Evolutionary conservation across 2,113 vertebrate genomes (phyloP).

Genomic region (Phainopepla nitens): DNA sequence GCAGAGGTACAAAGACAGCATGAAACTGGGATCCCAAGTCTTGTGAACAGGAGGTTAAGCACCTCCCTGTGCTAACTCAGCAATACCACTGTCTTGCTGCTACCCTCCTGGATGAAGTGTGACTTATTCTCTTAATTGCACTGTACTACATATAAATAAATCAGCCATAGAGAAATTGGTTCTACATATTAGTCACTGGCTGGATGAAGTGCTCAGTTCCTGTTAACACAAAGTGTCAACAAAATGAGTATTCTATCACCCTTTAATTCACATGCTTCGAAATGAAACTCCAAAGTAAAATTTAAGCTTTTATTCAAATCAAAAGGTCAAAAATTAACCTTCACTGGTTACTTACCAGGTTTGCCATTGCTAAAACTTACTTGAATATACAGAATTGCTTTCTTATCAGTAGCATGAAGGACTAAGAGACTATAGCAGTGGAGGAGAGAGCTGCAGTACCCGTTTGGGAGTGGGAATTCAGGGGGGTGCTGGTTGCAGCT

Average conservation of each 20-base stretch:
- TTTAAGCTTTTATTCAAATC: not conserved
- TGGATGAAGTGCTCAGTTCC: not conserved
- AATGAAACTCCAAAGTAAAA: not conserved
- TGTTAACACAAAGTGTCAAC: not conserved
- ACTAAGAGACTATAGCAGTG: not conserved
- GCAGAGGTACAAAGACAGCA: not conserved
- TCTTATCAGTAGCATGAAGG: not conserved
- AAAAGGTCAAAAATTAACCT: not conserved
- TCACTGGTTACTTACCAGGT: not conserved
- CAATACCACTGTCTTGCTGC: not conserved
- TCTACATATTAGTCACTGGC: not conserved
- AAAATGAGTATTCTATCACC: not conserved
- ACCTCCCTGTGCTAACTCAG: not conserved
- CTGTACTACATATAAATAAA: not conserved
- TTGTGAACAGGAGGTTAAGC: not conserved
- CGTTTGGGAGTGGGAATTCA: rapidly evolving
- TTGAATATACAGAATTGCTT: not conserved
- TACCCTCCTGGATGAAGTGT: not conserved
- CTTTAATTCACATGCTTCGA: not conserved
- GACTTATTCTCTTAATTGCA: not conserved
- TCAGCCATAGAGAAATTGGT: not conserved
- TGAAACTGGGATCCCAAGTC: not conserved
- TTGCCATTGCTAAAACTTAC: not conserved
- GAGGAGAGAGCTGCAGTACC: not conserved
- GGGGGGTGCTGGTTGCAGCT: not conserved